Evolutionary conservation across 2,797 vertebrate genomes (phyloP).

Genomic region (Sylvia borin): DNA sequence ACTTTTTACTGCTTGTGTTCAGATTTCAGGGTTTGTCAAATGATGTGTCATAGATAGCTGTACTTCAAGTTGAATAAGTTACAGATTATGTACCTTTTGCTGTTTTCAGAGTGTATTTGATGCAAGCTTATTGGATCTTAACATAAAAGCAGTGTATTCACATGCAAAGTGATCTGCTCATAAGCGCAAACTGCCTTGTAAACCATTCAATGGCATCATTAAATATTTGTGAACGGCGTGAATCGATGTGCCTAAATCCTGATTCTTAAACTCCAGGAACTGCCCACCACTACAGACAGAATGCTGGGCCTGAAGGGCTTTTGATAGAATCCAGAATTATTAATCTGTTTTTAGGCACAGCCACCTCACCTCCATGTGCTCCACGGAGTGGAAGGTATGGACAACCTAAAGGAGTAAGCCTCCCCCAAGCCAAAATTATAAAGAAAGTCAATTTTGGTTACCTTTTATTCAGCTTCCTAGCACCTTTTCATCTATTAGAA

Average conservation of each 20-base stretch:
- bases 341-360: background rate
- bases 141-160: background rate
- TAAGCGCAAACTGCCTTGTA: background rate
- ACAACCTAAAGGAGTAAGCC: too few species aligned
- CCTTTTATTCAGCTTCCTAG: background rate
- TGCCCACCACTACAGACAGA: background rate
- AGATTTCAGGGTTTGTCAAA: background rate
- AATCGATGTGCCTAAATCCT: background rate
- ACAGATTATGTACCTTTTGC: background rate
- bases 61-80: background rate
- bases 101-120: background rate
- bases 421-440: background rate
- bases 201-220: background rate
- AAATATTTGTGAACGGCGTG: background rate
- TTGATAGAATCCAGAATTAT: background rate
- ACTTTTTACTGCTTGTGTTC: background rate
- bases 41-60: background rate
- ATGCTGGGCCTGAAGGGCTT: background rate
- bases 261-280: background rate
- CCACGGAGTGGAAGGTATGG: rapidly evolving
- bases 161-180: background rate
- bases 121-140: background rate
- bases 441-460: background rate
- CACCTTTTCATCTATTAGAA: background rate
- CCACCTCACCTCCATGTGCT: background rate